These are phyloP conservation scores for Graptemys geographica DNA, from an alignment of 2,797 vertebrate genomes.

Conservation along the genomic window DNA sequence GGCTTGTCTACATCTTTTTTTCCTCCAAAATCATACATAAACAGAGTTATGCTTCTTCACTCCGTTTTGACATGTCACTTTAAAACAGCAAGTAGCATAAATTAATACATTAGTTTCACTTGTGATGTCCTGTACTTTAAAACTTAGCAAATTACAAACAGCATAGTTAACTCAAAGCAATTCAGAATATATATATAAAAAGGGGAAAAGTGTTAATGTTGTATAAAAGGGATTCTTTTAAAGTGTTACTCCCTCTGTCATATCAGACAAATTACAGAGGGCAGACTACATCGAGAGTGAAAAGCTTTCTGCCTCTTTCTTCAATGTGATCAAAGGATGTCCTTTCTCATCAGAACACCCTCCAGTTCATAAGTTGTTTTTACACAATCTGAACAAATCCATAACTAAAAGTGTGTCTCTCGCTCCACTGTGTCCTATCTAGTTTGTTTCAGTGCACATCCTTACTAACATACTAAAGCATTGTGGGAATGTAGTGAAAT, in stretches of 20 bases:
- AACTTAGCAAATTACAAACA: conserved; percentile 32
- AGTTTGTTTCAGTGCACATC: conserved; percentile 70
- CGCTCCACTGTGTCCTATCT: conserved; percentile 31
- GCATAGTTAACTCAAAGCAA: conserved; percentile 25
- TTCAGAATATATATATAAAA: background rate
- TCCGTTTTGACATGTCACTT: background rate
- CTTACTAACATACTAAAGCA: conserved; percentile 60
- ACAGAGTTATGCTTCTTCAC: conserved; percentile 32
- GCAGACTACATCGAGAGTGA: conserved; percentile 45
- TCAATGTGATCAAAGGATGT: background rate
- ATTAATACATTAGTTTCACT: background rate
- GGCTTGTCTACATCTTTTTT: conserved; percentile 15
- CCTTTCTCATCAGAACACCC: background rate
- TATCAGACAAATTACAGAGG: background rate
- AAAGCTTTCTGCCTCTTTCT: background rate
- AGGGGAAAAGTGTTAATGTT: conserved; percentile 3
- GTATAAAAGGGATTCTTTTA: conserved; percentile 30
- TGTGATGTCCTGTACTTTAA: conserved; percentile 33
- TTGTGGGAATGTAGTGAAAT: conserved; percentile 72
- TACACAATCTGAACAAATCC: conserved; percentile 9
- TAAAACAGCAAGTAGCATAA: background rate
- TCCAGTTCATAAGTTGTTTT: background rate
- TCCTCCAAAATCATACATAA: conserved; percentile 20
- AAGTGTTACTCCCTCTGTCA: background rate
- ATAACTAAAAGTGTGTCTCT: conserved; percentile 10